These are phyloP conservation scores for Serrognathus titanus DNA, from an alignment of 2,888 invertebrate genomes.

Conservation along the genomic window DNA sequence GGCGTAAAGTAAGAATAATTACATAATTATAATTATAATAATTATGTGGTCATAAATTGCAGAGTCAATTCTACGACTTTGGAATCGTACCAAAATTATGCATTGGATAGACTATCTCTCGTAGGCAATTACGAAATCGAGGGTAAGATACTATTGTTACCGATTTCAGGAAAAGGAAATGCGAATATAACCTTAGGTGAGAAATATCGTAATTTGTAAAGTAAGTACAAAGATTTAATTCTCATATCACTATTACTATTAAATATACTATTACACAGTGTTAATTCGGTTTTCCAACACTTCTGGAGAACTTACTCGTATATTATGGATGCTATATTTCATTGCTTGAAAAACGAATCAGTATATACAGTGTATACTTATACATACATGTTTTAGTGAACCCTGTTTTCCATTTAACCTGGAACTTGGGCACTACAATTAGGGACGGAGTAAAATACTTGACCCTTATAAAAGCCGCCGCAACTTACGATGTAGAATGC, in stretches of 20 bases:
- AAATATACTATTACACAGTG: no score
- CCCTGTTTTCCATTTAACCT: neutral
- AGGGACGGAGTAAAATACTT: constrained; percentile 11
- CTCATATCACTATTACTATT: no score
- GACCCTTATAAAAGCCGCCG: neutral
- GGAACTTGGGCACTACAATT: neutral
- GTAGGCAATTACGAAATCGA: constrained; percentile 11
- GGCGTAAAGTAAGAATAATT: constrained; percentile 24
- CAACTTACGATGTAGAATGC: constrained; percentile 1
- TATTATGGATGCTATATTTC: no score
- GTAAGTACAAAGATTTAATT: neutral
- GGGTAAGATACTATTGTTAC: constrained; percentile 6
- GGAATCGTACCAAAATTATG: no score
- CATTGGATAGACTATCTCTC: constrained; percentile 2
- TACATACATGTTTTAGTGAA: no score
- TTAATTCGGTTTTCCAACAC: no score
- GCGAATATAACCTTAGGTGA: constrained; percentile 9
- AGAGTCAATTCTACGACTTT: neutral
- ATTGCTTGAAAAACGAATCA: no score
- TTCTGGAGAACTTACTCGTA: no score
- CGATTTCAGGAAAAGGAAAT: constrained; percentile 7
- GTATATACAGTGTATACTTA: no score
- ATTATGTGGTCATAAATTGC: neutral
- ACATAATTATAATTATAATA: neutral
- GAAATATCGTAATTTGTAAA: neutral